phyloP scores from a whole-genome alignment of 2,888 invertebrate genomes.

The Chironomus riparius region DNA sequence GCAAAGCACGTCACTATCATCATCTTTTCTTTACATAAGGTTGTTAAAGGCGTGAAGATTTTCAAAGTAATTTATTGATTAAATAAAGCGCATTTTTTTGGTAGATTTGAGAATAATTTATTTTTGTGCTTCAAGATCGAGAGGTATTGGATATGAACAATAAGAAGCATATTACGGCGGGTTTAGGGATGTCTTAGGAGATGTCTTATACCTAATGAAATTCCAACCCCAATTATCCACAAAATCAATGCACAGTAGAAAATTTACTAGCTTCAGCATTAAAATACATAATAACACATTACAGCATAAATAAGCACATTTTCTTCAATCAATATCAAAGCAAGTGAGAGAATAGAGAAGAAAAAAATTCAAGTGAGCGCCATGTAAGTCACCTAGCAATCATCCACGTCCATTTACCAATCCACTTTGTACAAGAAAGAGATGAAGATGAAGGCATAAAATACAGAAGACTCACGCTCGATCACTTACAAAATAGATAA shows the following conservation, averaged over 20 bases:
- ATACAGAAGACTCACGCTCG: not conserved
- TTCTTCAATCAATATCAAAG: no score
- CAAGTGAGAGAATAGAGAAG: no score
- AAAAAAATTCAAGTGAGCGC: not conserved
- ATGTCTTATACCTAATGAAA: no score
- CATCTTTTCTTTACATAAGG: not conserved
- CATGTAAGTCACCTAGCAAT: not conserved
- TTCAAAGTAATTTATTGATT: no score
- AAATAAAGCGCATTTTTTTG: no score
- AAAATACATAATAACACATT: not conserved
- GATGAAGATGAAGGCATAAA: not conserved
- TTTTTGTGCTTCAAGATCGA: no score
- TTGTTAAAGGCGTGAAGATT: no score
- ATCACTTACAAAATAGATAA: slow-evolving; percentile 9
- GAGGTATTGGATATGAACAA: no score
- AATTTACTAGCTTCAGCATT: not conserved
- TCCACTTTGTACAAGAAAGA: no score
- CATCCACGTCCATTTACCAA: not conserved
- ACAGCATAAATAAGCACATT: not conserved
- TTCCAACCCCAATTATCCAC: not conserved
- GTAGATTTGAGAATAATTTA: no score
- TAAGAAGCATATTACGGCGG: no score
- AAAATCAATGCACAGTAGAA: not conserved
- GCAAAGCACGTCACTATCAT: not conserved
- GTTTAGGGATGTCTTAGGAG: no score